Conservation (phyloP, 1,140 invertebrate species). For the Drosophila kurseongensis region DNA sequence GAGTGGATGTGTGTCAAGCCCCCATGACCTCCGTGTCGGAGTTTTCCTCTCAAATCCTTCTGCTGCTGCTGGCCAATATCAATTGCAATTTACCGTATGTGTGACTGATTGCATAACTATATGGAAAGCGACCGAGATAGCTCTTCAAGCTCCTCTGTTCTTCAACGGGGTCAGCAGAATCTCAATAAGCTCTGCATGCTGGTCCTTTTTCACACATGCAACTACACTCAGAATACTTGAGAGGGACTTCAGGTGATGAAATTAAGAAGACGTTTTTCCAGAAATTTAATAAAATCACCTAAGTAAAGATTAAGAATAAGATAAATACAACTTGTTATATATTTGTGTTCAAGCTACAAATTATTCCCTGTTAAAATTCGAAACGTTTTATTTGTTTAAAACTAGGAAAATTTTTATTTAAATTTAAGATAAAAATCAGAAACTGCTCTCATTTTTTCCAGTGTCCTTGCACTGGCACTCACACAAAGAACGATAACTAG, state of each 20-base stretch:
- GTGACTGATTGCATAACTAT: constrained; percentile 52
- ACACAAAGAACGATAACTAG: constrained; percentile 13
- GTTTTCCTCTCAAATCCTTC: constrained; percentile 8
- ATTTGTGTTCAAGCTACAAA: too few relatives aligned
- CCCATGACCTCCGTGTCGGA: background rate
- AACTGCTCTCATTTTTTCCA: too few relatives aligned
- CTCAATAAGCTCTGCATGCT: constrained; percentile 34
- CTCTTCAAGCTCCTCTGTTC: constrained; percentile 12
- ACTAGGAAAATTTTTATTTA: too few relatives aligned
- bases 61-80: constrained; percentile 24
- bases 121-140: constrained; percentile 23
- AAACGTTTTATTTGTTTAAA: too few relatives aligned
- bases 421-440: too few relatives aligned
- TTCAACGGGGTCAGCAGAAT: constrained; percentile 4
- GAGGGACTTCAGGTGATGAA: too few relatives aligned
- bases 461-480: background rate
- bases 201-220: constrained; percentile 3
- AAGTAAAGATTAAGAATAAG: too few relatives aligned
- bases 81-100: constrained; percentile 39
- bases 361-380: too few relatives aligned
- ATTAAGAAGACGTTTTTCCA: too few relatives aligned
- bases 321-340: too few relatives aligned
- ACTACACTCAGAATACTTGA: too few relatives aligned
- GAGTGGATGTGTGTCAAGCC: background rate
- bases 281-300: too few relatives aligned